phyloP scores from a whole-genome alignment of 2,797 vertebrate genomes.

The Dallia pectoralis region DNA sequence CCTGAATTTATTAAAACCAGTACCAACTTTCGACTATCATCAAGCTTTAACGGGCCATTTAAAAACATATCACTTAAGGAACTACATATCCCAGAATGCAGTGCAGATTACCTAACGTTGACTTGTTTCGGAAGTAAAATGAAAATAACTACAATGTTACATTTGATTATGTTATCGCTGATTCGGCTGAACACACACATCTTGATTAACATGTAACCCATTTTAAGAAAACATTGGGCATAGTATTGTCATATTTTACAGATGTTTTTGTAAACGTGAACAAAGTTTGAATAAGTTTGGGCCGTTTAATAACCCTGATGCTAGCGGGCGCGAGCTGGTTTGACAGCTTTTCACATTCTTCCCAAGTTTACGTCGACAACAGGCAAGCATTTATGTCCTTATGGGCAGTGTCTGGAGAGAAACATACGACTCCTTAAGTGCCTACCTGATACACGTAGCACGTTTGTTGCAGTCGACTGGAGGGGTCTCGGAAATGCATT shows the following conservation, averaged over 20 bases:
- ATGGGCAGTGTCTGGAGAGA: neutral
- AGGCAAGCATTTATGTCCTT: neutral
- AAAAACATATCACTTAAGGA: slow-evolving; percentile 22
- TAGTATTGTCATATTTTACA: neutral
- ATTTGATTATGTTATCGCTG: slow-evolving; percentile 8
- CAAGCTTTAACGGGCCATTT: neutral
- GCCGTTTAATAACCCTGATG: slow-evolving; percentile 6
- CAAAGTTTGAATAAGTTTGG: neutral
- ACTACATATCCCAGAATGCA: slow-evolving; percentile 77
- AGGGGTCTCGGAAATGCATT: slow-evolving; percentile 41
- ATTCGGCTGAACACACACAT: neutral
- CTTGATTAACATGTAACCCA: neutral
- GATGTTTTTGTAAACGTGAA: neutral
- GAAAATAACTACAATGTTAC: slow-evolving; percentile 10
- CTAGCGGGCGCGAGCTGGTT: slow-evolving; percentile 52
- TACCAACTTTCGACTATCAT: neutral
- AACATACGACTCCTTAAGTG: neutral
- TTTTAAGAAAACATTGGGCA: neutral
- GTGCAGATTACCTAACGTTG: slow-evolving; percentile 29
- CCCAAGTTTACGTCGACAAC: neutral
- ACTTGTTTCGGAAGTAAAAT: slow-evolving; percentile 72
- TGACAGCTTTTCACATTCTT: slow-evolving; percentile 51
- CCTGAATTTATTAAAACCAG: neutral
- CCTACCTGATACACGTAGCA: slow-evolving; percentile 21
- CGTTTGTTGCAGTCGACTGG: slow-evolving; percentile 3